Percentiles rank a stretch among this genome's conserved stretches.
Evolutionary conservation across 1,140 invertebrate genomes (phyloP).

Genomic region (Leptoteleia sp.): DNA sequence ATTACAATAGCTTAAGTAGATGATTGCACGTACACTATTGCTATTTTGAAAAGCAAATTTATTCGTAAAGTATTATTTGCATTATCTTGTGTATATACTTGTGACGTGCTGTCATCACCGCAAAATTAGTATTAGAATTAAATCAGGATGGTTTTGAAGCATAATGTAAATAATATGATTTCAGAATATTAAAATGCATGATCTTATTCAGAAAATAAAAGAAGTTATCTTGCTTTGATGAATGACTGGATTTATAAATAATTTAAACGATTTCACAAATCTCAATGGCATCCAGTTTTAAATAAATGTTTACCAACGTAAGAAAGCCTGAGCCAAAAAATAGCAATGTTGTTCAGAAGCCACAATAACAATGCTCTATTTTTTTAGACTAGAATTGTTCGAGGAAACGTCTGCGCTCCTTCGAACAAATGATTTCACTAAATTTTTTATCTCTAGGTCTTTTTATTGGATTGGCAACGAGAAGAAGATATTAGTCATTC

Average conservation of each 20-base stretch:
- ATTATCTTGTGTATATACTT: conserved; percentile 37
- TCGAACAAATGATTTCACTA: conserved; percentile 20
- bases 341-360: conserved; percentile 37
- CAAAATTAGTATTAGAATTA: conserved; percentile 38
- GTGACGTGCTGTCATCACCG: conserved; percentile 59
- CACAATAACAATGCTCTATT: conserved; percentile 46
- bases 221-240: too few species aligned
- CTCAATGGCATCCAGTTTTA: too few species aligned
- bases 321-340: conserved; percentile 16
- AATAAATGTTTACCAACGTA: conserved; percentile 18
- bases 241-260: too few species aligned
- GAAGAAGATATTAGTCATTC: conserved; percentile 69
- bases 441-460: conserved; percentile 82
- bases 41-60: conserved; percentile 24
- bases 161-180: conserved; percentile 26
- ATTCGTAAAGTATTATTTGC: conserved; percentile 45
- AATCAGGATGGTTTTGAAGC: conserved; percentile 42
- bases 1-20: conserved; percentile 53
- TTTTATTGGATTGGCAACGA: conserved; percentile 85
- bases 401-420: not conserved
- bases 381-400: conserved; percentile 50
- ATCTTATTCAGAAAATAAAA: too few species aligned
- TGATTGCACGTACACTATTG: conserved; percentile 50
- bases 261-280: too few species aligned
- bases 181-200: not conserved